Percentiles rank a stretch among this genome's conserved stretches.
Evolutionary conservation across 2,797 vertebrate species (phyloP).

Genomic region (Lepilemur septentrionalis): DNA sequence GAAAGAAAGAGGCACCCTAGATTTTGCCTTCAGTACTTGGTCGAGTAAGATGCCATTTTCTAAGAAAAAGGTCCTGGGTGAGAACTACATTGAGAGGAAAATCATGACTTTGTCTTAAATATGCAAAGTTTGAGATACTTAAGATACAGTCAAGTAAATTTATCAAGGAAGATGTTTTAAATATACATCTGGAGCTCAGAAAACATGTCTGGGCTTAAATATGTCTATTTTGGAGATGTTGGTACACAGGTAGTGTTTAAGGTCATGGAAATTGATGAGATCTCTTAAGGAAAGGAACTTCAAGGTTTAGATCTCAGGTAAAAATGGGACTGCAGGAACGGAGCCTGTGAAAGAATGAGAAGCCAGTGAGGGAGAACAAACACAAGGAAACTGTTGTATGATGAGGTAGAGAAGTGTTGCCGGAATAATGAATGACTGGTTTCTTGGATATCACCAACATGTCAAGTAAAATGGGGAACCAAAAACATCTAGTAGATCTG

Average conservation of each 20-base stretch:
- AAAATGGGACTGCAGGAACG: background rate
- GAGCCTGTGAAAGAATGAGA: background rate
- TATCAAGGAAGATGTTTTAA: background rate
- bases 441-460: background rate
- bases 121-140: background rate
- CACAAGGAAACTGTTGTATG: background rate
- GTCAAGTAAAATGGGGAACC: background rate
- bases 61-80: background rate
- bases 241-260: background rate
- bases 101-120: background rate
- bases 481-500: background rate
- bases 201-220: background rate
- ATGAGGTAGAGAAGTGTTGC: background rate
- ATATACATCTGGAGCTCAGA: background rate
- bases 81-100: background rate
- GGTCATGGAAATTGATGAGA: background rate
- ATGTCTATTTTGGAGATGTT: background rate
- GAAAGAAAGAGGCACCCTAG: accelerated
- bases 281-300: background rate
- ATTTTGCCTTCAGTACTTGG: background rate
- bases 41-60: background rate
- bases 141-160: background rate
- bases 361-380: accelerated
- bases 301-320: background rate
- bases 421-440: background rate